Base-by-base conservation (phyloP, 2,888 invertebrate genomes). In the Amiota communis region DNA sequence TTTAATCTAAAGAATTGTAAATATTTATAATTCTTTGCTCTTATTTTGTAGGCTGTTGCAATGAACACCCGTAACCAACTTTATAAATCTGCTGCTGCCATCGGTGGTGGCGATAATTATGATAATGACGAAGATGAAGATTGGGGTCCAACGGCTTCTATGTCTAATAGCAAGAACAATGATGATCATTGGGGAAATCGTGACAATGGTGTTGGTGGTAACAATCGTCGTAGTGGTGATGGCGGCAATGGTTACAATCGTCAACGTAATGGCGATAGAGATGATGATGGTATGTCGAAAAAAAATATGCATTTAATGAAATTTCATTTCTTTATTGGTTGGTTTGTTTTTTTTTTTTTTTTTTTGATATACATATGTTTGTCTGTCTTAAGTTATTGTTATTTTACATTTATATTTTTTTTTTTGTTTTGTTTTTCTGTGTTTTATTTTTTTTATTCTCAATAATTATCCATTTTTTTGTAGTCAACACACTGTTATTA, bases 141-240 rank as follows among this genome's bases (percentile, higher is more conserved):
- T 20, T 48, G 68, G 53, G 53, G 53, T n/a, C n/a, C n/a, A 51
- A 3, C 53, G 2, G 13, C 53, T 51, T 2, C 13, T 51, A 8
- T n/a, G n/a, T 0, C 6, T 12, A 6, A 23, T 51, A 70, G 88
- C n/a, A 79, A 90, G 1, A 36, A 36, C 0, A 73, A 68, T 8
- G 67, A 74, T 11, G 72, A 74, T 11, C 10, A 57, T 17, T 59
- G 59, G 59, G 59, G 6, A 6, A 51, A 47, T 56, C 72, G 77
- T 8, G 73, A 57, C 0, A 71, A 75, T 2, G 69, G 75, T 9
- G 74, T 72, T 8, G 71, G 13, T 6, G 67, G 65, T 6, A 59
- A 70, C 4, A 72, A 77, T 8, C 63, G 75, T 2, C 67, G 75
- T 8, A 63, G 74, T 15, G 74, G 77, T 56, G 65, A n/a, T 3